Evolutionary conservation across 2,113 vertebrate species (phyloP), one percentile per base, ranked within the genome.

Genomic region (Herpailurus yagouaroundi): DNA sequence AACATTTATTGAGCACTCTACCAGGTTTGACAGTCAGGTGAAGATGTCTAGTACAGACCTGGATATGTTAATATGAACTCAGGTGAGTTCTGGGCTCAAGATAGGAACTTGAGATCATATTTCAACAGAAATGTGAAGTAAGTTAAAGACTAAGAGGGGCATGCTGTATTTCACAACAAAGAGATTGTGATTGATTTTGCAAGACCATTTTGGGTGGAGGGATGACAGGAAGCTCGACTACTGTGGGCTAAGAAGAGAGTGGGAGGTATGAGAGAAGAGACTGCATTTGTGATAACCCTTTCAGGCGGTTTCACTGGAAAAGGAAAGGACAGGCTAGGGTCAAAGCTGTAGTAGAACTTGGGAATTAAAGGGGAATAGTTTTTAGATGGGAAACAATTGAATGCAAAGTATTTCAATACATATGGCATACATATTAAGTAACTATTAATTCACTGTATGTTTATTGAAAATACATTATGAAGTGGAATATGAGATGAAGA

Each of bases 401-500:
- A 64, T 76, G 36, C 18, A 77, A 63, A 81, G n/a, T 81, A 89
- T 36, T 92, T 95, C 6, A 66, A 50, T 76, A 52, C n/a, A 64
- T 33, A 55, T 33, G 9, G 80, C 25, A 41, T n/a, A 83, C 45
- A 45, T 45, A 64, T 25, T 77, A 88, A 96, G 16, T 57, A 80
- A 74, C 29, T 83, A 55, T 48, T n/a, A 76, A 33, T 64, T 96
- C n/a, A 41, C 8, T 89, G 33, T 41, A 27, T 68, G 11, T 87
- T 94, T 76, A 66, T 52, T 63, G 41, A 91, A 93, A 97, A 96
- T 93, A 3, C 18, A 84, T 89, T 91, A 15, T 79, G 52, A 89
- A 5, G 16, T 86, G 14, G 29, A 96, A 71, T 48, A n/a, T 84
- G 41, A 91, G 38, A 45, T 95, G 38, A 66, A 50, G 48, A 76